These are phyloP conservation scores for Virgularia gustaviana DNA, from an alignment of 92 coral and sea anemone genomes.

Conservation along the genomic window DNA sequence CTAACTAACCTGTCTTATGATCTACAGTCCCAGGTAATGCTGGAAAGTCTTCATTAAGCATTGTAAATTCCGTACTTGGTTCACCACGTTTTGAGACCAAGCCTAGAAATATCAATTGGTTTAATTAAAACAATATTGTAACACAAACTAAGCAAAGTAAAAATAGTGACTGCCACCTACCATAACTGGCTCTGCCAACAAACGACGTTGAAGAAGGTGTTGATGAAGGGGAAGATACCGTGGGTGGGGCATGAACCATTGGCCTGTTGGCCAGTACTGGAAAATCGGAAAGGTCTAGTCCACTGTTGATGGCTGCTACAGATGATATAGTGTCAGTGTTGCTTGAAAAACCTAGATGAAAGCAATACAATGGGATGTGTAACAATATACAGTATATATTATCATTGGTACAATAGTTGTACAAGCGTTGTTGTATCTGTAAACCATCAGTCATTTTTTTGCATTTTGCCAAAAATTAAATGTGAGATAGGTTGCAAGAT, in stretches of 20 bases:
- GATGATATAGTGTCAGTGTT: slow-evolving; percentile 64
- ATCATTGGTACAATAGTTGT: no score
- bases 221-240: slow-evolving; percentile 67
- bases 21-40: slow-evolving; percentile 85
- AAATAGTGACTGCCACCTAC: slow-evolving; percentile 5
- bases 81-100: slow-evolving; percentile 96
- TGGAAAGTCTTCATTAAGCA: slow-evolving; percentile 93
- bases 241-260: slow-evolving; percentile 58
- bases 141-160: background rate
- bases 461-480: no score
- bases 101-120: slow-evolving; percentile 32
- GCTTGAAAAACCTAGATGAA: slow-evolving; percentile 12
- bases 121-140: background rate
- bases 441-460: no score
- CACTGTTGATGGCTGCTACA: slow-evolving; percentile 57
- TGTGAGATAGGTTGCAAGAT: no score
- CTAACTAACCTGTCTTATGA: slow-evolving; percentile 70
- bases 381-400: no score
- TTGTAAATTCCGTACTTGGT: slow-evolving; percentile 93
- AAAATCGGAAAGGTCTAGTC: slow-evolving; percentile 88
- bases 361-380: background rate
- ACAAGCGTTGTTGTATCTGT: background rate
- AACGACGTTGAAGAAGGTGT: slow-evolving; percentile 23
- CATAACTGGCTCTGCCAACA: slow-evolving; percentile 52
- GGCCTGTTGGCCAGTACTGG: slow-evolving; percentile 90